Percentiles rank a stretch among this genome's conserved stretches.
Evolutionary conservation across 2,113 vertebrate species (phyloP).

Genomic region (Cyprinodon variegatus): DNA sequence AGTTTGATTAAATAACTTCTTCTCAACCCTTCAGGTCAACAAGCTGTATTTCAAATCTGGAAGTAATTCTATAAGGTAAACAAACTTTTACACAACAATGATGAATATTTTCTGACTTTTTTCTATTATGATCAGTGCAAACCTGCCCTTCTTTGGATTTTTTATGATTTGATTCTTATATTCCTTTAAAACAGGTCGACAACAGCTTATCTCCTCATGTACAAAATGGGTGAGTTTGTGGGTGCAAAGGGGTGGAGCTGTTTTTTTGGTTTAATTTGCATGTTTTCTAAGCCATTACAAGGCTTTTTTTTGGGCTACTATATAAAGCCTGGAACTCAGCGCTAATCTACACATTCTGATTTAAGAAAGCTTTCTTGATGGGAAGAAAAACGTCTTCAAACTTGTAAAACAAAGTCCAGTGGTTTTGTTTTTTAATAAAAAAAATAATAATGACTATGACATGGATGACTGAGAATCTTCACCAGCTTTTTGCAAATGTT

Average conservation of each 20-base stretch:
- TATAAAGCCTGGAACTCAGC: too few relatives aligned
- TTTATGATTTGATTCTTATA: neutral
- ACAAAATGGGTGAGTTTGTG: slow-evolving; percentile 51
- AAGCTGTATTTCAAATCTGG: neutral
- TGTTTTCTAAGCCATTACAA: too few relatives aligned
- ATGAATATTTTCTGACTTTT: neutral
- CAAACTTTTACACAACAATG: neutral
- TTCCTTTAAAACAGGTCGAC: slow-evolving; percentile 21
- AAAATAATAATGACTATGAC: too few relatives aligned
- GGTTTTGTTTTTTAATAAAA: too few relatives aligned
- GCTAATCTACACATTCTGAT: too few relatives aligned
- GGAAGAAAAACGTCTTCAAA: too few relatives aligned
- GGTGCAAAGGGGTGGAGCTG: too few relatives aligned
- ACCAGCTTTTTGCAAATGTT: neutral
- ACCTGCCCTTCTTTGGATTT: accelerated
- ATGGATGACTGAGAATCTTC: too few relatives aligned
- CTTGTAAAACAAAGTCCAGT: too few relatives aligned
- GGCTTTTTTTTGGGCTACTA: too few relatives aligned
- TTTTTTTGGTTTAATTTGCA: too few relatives aligned
- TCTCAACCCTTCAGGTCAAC: slow-evolving; percentile 22
- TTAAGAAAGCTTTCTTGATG: too few relatives aligned
- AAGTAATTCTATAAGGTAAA: slow-evolving; percentile 24
- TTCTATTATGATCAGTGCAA: neutral
- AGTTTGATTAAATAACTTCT: accelerated
- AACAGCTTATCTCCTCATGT: slow-evolving; percentile 64